Conservation (phyloP, 2,113 vertebrate species). For the Psittacula cyanocephala region DNA sequence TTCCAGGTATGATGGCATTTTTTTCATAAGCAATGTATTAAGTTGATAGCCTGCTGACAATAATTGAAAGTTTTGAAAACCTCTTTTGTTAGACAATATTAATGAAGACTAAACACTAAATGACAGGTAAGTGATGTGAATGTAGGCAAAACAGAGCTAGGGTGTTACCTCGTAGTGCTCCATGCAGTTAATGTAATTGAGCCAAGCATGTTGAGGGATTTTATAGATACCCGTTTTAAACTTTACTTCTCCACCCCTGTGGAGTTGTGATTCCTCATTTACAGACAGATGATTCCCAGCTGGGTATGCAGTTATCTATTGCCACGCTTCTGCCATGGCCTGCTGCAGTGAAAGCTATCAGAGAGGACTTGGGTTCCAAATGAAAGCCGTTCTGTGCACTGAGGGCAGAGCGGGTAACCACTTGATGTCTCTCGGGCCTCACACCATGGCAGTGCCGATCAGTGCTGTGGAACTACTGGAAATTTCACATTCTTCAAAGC, state of each 20-base stretch:
- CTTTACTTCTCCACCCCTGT: not conserved
- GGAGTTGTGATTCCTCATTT: not conserved
- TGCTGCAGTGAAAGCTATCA: accelerated
- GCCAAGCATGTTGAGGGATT: not conserved
- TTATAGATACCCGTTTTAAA: not conserved
- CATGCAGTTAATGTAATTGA: not conserved
- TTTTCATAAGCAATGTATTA: not conserved
- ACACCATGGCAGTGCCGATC: not conserved
- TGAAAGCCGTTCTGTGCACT: accelerated
- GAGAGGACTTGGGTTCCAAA: not conserved
- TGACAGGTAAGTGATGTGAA: not conserved
- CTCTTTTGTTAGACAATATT: not conserved
- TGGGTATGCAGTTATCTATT: not conserved
- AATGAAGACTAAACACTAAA: not conserved
- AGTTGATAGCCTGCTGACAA: not conserved
- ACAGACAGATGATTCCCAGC: not conserved
- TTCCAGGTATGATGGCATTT: not conserved
- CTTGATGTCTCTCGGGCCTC: not conserved
- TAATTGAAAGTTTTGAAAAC: not conserved
- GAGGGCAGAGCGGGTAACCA: not conserved
- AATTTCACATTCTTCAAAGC: not conserved
- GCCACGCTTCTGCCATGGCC: not conserved
- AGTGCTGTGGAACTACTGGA: not conserved
- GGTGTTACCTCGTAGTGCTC: not conserved
- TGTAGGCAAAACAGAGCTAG: not conserved